Percentiles rank a stretch among this genome's conserved stretches.
Evolutionary conservation across 2,113 vertebrate species (phyloP).

Genomic region (Pristiophorus japonicus): DNA sequence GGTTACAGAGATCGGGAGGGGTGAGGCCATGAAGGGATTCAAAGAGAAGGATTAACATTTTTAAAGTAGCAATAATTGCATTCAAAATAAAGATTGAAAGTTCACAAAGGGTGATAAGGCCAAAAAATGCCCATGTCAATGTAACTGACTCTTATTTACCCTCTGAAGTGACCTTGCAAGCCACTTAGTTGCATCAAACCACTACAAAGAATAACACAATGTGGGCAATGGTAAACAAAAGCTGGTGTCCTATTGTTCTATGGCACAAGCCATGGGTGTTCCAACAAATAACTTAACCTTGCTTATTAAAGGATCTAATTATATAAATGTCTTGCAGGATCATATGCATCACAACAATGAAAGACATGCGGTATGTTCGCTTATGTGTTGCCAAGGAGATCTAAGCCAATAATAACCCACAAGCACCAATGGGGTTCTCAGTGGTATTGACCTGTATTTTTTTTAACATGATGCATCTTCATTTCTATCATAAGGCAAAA

Average conservation of each 20-base stretch:
- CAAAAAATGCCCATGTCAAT: neutral
- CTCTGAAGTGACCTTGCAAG: neutral
- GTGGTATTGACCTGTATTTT: neutral
- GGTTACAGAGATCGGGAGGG: neutral
- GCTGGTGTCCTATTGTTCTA: neutral
- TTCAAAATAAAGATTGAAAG: neutral
- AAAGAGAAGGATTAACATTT: neutral
- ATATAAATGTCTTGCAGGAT: neutral
- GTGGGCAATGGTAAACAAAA: neutral
- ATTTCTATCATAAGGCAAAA: neutral
- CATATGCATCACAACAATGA: neutral
- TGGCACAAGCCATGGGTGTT: neutral
- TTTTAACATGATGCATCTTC: neutral
- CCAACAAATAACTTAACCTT: neutral
- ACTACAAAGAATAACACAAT: neutral
- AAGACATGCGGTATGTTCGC: neutral
- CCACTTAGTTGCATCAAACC: neutral
- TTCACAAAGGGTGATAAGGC: neutral
- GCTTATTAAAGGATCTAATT: neutral
- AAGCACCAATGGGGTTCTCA: neutral
- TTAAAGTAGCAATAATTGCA: neutral
- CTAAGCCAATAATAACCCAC: neutral
- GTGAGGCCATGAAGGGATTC: neutral
- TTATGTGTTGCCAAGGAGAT: neutral
- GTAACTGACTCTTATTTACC: neutral